phyloP scores from a whole-genome alignment of 2,113 vertebrate genomes.

The Paramisgurnus dabryanus region DNA sequence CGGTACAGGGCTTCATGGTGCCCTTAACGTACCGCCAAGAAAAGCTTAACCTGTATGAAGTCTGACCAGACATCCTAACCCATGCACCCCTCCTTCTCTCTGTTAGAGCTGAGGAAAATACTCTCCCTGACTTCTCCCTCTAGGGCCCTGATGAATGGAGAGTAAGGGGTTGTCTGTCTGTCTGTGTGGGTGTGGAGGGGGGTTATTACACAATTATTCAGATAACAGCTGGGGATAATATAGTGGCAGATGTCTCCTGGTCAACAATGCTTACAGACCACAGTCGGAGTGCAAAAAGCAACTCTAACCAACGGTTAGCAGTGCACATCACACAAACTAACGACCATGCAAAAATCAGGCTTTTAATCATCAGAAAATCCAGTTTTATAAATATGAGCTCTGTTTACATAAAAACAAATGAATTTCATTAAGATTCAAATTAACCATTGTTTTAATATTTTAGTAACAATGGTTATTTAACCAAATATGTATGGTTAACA shows the following conservation, averaged over 20 bases:
- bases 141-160: conserved; percentile 42
- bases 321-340: conserved; percentile 19
- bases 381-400: background rate
- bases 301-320: conserved; percentile 35
- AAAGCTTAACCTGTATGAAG: conserved; percentile 19
- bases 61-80: conserved; percentile 6
- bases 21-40: conserved; percentile 12
- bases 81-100: conserved; percentile 27
- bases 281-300: conserved; percentile 50
- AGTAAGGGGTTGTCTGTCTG: conserved; percentile 53
- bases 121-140: conserved; percentile 29
- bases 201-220: conserved; percentile 80
- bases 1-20: background rate
- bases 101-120: conserved; percentile 30
- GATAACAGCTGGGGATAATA: conserved; percentile 84
- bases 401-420: background rate
- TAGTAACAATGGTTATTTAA: too few relatives aligned
- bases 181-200: conserved; percentile 45
- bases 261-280: conserved; percentile 78
- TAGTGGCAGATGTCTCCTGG: conserved; percentile 79
- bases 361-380: background rate
- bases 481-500: too few relatives aligned
- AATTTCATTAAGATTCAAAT: too few relatives aligned
- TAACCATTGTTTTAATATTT: too few relatives aligned
- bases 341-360: background rate